phyloP scores from a whole-genome alignment of 2,888 invertebrate genomes.

The Villa cingulata region DNA sequence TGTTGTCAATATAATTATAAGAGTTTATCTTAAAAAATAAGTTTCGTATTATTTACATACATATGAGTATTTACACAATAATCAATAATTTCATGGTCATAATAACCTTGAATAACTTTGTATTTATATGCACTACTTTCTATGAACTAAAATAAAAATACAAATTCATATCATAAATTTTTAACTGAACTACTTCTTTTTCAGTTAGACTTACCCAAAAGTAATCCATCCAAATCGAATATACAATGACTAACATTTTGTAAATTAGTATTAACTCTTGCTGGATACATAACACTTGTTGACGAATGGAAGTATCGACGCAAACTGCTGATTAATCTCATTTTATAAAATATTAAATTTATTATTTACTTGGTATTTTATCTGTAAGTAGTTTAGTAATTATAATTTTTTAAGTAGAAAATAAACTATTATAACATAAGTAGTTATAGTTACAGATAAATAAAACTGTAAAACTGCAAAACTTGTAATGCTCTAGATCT shows the following conservation, averaged over 20 bases:
- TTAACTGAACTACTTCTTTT: not conserved
- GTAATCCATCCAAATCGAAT: conserved; percentile 41
- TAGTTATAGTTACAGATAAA: too few relatives aligned
- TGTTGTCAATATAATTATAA: too few relatives aligned
- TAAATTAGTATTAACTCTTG: not conserved
- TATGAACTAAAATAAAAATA: not conserved
- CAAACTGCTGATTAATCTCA: not conserved
- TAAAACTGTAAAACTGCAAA: too few relatives aligned
- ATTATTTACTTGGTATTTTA: too few relatives aligned
- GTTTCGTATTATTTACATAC: not conserved
- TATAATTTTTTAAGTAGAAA: too few relatives aligned
- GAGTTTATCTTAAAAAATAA: too few relatives aligned
- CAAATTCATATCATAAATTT: not conserved
- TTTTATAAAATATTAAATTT: too few relatives aligned
- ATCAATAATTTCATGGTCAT: not conserved
- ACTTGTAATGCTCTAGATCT: too few relatives aligned
- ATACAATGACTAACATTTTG: conserved; percentile 37
- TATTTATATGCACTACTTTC: too few relatives aligned
- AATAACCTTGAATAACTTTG: not conserved
- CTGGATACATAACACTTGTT: not conserved
- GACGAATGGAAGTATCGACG: not conserved
- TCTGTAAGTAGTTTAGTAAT: too few relatives aligned
- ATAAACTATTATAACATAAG: too few relatives aligned
- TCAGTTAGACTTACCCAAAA: conserved; percentile 33
- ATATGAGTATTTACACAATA: not conserved